These are phyloP conservation scores for Melieria omissa DNA, from an alignment of 2,888 invertebrate species.

Conservation along the genomic window DNA sequence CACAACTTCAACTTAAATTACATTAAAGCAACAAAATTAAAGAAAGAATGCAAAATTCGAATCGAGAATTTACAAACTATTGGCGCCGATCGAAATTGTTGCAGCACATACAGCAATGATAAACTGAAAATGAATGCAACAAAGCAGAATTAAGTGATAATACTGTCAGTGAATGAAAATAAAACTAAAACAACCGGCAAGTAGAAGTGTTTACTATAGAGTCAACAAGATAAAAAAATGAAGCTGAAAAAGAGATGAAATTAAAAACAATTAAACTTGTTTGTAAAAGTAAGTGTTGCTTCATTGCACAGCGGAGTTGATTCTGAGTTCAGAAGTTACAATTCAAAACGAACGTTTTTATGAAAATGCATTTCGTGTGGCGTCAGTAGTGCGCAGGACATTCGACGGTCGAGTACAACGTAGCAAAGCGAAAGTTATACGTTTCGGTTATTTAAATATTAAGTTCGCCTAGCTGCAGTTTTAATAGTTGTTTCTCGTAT, in stretches of 20 bases:
- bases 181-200: not conserved
- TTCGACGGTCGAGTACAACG: constrained; percentile 40
- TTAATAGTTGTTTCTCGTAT: no score
- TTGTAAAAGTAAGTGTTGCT: constrained; percentile 3
- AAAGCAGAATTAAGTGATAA: no score
- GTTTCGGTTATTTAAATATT: no score
- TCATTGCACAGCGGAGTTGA: not conserved
- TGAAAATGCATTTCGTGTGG: not conserved
- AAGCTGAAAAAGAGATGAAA: constrained; percentile 7
- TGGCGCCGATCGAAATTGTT: no score
- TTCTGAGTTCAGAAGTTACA: not conserved
- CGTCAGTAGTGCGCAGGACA: constrained; percentile 47
- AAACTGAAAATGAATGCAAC: no score
- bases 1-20: no score
- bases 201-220: not conserved
- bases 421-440: no score
- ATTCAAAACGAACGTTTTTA: not conserved
- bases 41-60: no score
- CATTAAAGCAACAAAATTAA: no score
- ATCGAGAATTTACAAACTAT: no score
- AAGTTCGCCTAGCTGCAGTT: no score
- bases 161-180: not conserved
- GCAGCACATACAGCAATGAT: no score
- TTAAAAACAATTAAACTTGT: constrained; percentile 31
- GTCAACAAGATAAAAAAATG: not conserved